Percentiles rank a stretch among this genome's conserved stretches.
Conservation (phyloP, 1,140 invertebrate genomes). For the Micrasema minimum region DNA sequence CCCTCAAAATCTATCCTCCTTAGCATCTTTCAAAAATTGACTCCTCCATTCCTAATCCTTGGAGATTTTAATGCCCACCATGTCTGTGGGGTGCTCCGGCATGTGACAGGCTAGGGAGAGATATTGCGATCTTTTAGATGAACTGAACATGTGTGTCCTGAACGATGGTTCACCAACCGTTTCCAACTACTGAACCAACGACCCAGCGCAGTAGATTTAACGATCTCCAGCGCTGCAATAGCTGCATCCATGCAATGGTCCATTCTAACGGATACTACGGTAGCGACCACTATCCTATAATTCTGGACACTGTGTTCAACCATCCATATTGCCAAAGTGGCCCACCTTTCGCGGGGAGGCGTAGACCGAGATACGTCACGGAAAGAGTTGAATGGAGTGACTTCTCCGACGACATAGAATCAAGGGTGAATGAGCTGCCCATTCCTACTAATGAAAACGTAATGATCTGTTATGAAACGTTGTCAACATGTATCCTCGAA, state of each 20-base stretch:
- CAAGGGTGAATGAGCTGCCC: too few species aligned
- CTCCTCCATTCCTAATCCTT: background rate
- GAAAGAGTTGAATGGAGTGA: background rate
- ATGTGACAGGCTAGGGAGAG: background rate
- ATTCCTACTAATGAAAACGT: too few species aligned
- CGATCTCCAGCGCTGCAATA: background rate
- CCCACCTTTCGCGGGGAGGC: background rate
- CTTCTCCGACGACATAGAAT: background rate
- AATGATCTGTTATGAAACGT: too few species aligned
- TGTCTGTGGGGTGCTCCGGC: background rate
- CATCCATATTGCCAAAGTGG: background rate
- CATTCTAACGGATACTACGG: background rate
- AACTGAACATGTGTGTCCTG: background rate
- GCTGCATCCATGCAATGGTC: background rate
- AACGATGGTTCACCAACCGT: conserved; percentile 3
- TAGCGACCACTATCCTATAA: background rate
- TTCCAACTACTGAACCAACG: background rate
- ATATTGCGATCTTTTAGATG: background rate
- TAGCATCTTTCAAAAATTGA: background rate
- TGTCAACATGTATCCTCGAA: too few species aligned
- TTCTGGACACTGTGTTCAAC: background rate
- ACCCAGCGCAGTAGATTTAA: background rate
- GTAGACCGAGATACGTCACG: background rate
- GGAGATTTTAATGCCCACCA: conserved; percentile 14
- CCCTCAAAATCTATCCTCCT: background rate